Evolutionary conservation across 2,113 vertebrate species (phyloP).

Genomic region (Corythoichthys haematopterus): DNA sequence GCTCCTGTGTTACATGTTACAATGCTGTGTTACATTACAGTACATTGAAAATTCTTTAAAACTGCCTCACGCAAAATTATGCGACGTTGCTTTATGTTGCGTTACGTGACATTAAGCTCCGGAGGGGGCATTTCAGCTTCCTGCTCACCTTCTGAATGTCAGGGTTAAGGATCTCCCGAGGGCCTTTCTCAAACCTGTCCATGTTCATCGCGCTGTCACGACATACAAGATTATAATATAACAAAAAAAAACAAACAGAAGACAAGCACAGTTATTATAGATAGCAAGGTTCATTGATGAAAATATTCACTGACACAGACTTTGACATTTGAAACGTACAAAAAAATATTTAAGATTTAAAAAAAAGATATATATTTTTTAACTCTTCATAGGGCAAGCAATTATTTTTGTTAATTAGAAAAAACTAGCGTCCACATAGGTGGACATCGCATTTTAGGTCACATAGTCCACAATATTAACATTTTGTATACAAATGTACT

Average conservation of each 20-base stretch:
- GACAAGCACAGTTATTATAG: slow-evolving; percentile 5
- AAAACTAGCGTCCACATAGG: too few species aligned
- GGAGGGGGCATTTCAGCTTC: slow-evolving; percentile 9
- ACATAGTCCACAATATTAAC: too few species aligned
- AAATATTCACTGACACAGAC: not conserved
- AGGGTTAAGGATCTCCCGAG: slow-evolving; percentile 92
- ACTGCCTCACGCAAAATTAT: too few species aligned
- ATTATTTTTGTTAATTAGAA: too few species aligned
- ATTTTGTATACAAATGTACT: too few species aligned
- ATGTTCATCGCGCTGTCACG: slow-evolving; percentile 93
- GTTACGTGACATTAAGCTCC: slow-evolving; percentile 14
- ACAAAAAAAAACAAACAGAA: not conserved
- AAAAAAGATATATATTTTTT: too few species aligned
- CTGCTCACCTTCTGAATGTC: slow-evolving; percentile 94
- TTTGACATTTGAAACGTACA: not conserved
- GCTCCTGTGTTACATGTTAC: slow-evolving; percentile 15
- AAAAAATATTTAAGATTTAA: too few species aligned
- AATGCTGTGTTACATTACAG: slow-evolving; percentile 15
- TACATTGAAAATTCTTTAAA: too few species aligned
- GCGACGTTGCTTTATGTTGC: not conserved
- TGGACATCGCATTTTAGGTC: too few species aligned
- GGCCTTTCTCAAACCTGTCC: slow-evolving; percentile 95
- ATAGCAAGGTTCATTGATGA: not conserved
- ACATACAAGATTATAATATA: not conserved
- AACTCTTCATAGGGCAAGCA: too few species aligned